These are phyloP conservation scores for Cheilosia vulpina DNA, from an alignment of 2,888 invertebrate species.

Conservation along the genomic window DNA sequence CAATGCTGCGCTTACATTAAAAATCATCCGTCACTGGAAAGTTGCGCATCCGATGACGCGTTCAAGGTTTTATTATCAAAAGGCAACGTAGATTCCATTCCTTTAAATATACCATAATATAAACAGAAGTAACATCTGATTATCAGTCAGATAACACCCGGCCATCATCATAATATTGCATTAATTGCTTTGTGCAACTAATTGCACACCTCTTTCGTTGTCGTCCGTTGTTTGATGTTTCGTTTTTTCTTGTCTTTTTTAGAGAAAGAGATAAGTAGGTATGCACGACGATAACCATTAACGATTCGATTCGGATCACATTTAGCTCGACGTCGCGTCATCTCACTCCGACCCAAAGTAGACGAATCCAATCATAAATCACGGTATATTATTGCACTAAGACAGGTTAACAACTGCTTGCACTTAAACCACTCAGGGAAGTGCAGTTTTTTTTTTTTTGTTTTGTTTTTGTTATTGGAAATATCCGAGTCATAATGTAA, in stretches of 20 bases:
- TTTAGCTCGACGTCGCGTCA: constrained; percentile 23
- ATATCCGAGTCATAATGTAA: constrained; percentile 61
- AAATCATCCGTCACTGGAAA: too few species aligned
- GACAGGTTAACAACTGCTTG: constrained; percentile 74
- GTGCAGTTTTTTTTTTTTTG: constrained; percentile 12
- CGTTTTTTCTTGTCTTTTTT: not conserved
- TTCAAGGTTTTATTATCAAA: too few species aligned
- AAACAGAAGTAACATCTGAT: constrained; percentile 29
- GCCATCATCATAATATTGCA: constrained; percentile 23
- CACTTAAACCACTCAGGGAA: constrained; percentile 70
- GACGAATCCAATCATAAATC: constrained; percentile 69
- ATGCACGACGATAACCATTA: constrained; percentile 51
- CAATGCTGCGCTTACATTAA: too few species aligned
- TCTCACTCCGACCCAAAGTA: constrained; percentile 41
- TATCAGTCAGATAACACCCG: constrained; percentile 10
- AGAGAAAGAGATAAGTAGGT: constrained; percentile 5
- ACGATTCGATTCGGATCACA: constrained; percentile 58
- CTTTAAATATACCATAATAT: constrained; percentile 8
- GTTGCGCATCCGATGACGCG: too few species aligned
- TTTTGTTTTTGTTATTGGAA: constrained; percentile 53
- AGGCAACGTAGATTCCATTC: not conserved
- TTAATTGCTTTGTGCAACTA: constrained; percentile 23
- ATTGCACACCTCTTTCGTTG: constrained; percentile 25
- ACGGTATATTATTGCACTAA: constrained; percentile 63
- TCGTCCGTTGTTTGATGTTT: constrained; percentile 14